These are phyloP conservation scores for Hippocampus comes DNA, from an alignment of 2,113 vertebrate genomes.

Conservation along the genomic window DNA sequence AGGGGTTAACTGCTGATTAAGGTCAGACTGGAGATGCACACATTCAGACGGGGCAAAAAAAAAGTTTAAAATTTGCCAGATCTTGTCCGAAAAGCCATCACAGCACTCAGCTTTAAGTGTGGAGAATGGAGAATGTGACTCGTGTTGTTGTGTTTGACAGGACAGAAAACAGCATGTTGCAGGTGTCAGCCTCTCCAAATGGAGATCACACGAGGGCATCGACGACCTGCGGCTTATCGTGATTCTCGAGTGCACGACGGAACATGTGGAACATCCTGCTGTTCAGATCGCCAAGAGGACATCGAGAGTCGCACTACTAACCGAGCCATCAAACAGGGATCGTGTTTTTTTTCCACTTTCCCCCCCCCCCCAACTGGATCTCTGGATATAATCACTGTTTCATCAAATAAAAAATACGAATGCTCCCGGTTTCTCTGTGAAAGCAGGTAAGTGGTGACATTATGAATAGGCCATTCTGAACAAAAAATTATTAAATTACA, in stretches of 20 bases:
- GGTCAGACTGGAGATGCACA: constrained; percentile 46
- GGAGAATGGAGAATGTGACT: neutral
- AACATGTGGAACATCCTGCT: constrained; percentile 40
- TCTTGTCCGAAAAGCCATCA: constrained; percentile 19
- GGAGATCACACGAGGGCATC: constrained; percentile 13
- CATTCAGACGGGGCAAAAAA: constrained; percentile 29
- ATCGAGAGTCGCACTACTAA: neutral
- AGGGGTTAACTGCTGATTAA: constrained; percentile 70
- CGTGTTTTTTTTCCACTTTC: neutral
- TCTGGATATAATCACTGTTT: neutral
- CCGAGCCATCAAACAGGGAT: constrained; percentile 1
- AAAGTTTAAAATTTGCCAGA: constrained; percentile 22
- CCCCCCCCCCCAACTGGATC: neutral
- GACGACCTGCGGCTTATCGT: constrained; percentile 28
- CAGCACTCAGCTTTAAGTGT: neutral
- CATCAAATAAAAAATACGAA: constrained; percentile 5
- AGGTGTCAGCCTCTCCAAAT: neutral
- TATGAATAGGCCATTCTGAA: neutral
- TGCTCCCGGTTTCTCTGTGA: neutral
- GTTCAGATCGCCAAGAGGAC: constrained; percentile 14
- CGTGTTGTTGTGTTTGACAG: neutral
- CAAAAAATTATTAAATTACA: neutral
- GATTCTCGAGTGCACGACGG: constrained; percentile 13
- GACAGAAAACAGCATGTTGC: neutral
- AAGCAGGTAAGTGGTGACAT: constrained; percentile 34